phyloP scores from a whole-genome alignment of 2,888 invertebrate species.

The Dione juno region DNA sequence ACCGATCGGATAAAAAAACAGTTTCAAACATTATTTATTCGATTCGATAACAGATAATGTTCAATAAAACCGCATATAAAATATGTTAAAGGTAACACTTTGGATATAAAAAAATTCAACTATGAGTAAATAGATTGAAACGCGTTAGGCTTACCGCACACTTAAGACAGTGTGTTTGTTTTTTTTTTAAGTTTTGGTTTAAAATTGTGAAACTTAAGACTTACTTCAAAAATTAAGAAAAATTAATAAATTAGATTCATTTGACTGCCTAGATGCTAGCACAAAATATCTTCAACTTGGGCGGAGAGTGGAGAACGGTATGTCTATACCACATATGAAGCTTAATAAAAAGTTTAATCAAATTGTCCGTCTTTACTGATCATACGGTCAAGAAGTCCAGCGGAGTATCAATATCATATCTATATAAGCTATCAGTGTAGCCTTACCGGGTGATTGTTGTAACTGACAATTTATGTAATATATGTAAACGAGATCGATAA shows the following conservation, averaged over 20 bases:
- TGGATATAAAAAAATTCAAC: conserved; percentile 32
- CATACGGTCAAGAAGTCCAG: conserved; percentile 60
- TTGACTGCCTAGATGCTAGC: too few relatives aligned
- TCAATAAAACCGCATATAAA: conserved; percentile 68
- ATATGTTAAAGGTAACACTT: conserved; percentile 59
- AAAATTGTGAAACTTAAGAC: too few relatives aligned
- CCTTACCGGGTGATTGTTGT: conserved; percentile 75
- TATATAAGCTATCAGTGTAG: conserved; percentile 59
- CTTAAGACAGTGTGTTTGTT: background rate
- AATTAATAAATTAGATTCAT: too few relatives aligned
- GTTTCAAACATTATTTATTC: conserved; percentile 54
- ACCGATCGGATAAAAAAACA: conserved; percentile 43
- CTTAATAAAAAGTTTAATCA: background rate
- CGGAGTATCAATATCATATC: conserved; percentile 60
- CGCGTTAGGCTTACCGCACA: background rate
- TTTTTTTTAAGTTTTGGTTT: background rate
- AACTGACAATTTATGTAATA: conserved; percentile 80
- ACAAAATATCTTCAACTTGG: too few relatives aligned
- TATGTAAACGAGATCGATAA: conserved; percentile 75
- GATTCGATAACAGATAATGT: conserved; percentile 68
- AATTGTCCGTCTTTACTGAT: conserved; percentile 5
- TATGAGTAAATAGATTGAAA: conserved; percentile 30
- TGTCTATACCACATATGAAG: too few relatives aligned
- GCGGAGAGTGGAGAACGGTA: too few relatives aligned
- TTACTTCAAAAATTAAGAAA: too few relatives aligned